These are phyloP conservation scores for Dromius quadrimaculatus DNA, from an alignment of 2,888 invertebrate species.

Conservation along the genomic window DNA sequence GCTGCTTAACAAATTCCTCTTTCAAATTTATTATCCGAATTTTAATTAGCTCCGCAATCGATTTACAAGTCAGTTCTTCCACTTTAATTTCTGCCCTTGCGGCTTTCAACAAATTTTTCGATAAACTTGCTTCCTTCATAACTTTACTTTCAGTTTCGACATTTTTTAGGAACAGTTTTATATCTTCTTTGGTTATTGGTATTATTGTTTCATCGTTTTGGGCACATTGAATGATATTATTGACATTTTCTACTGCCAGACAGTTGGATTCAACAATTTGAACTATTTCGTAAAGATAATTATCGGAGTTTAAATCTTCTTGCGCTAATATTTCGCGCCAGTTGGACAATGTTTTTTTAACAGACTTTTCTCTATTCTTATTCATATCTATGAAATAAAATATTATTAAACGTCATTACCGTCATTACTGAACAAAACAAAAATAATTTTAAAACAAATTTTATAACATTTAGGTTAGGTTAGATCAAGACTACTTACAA, in stretches of 20 bases:
- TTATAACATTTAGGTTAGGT: too few relatives aligned
- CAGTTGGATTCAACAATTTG: constrained; percentile 9
- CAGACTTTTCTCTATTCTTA: too few relatives aligned
- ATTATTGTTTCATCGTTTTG: background rate
- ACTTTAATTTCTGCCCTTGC: background rate
- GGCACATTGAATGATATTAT: background rate
- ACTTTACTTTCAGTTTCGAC: background rate
- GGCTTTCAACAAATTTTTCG: background rate
- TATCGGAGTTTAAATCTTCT: background rate
- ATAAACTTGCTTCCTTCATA: background rate
- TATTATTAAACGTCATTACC: too few relatives aligned
- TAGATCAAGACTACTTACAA: too few relatives aligned
- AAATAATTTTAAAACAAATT: too few relatives aligned
- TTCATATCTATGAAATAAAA: too few relatives aligned
- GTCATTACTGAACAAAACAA: too few relatives aligned
- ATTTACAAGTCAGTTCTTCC: background rate
- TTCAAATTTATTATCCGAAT: constrained; percentile 6
- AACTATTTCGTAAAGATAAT: constrained; percentile 1
- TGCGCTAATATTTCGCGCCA: background rate
- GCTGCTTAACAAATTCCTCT: background rate
- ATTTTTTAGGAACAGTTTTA: background rate
- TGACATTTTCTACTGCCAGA: background rate
- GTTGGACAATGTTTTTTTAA: too few relatives aligned
- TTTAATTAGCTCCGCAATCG: constrained; percentile 20
- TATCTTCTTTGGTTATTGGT: constrained; percentile 12